Evolutionary conservation across 2,113 vertebrate species (phyloP), one percentile per base, ranked within the genome.

Genomic region (Actenoides lindsayi): DNA sequence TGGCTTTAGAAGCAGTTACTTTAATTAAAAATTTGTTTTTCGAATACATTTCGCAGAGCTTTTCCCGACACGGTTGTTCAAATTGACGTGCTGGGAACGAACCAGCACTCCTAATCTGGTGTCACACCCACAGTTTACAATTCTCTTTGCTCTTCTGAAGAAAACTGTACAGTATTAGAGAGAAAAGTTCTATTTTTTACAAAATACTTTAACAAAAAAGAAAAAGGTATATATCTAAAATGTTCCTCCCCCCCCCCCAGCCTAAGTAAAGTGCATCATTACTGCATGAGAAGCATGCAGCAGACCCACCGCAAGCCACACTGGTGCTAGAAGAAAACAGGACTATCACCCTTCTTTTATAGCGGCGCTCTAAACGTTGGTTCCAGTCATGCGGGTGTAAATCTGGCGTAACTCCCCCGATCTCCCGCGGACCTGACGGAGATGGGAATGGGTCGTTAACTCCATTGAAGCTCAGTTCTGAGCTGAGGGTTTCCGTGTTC

Each of bases 81-180:
- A 86, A 83, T 69, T 31, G 30, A 62, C 68, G 74, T 79, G 77
- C 81, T 92, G 89, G 91, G 84, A 91, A 96, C 56, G 71, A 78
- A 89, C 39, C 77, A 74, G 50, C 78, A 37, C 68, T 84, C 83
- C 70, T 79, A 59, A 96, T 95, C 74, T 69, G 93, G 83, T 84
- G 44, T 94, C 53, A 30, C 46, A 37, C 81, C 76, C 87, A 46
- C 79, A 63, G 90, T 97, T 96, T 96, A 97, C 88, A 87, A 88
- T 96, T 93, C 92, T 96, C 87, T 94, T 95, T 92, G 92, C 96
- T 97, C 94, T 94, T 96, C 91, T 93, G 94, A 88, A 93, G 71
- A 96, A 96, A 91, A 74, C 80, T 96, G 93, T 96, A 95, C 78
- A 96, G 96, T 96, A 96, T 96, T 96, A 96, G 93, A 97, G 92